These are phyloP conservation scores for Cladorhizidae sp. DNA, from an alignment of 37 sponge, comb jelly and placozoan genomes.

Conservation along the genomic window DNA sequence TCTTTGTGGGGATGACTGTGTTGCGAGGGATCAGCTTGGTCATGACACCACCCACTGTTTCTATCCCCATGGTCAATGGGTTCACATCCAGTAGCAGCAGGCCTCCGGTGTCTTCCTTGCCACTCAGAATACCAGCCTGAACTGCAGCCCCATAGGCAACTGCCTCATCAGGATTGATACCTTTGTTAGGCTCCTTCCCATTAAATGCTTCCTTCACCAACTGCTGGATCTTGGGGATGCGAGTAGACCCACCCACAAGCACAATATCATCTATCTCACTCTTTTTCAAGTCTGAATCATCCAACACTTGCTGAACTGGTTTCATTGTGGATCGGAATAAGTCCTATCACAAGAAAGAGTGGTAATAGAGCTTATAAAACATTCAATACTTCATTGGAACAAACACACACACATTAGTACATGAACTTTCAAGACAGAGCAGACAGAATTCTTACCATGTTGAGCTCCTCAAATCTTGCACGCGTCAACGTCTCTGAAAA, in stretches of 20 bases:
- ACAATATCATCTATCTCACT: constrained; percentile 95
- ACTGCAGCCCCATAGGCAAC: constrained; percentile 99
- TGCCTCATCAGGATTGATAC: constrained; percentile 99
- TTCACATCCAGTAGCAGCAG: constrained; percentile 95
- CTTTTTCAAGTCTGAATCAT: constrained; percentile 89
- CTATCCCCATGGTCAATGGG: constrained; percentile 98
- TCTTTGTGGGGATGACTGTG: constrained; percentile 99
- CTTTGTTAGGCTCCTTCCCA: constrained; percentile 93
- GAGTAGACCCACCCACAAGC: constrained; percentile 97
- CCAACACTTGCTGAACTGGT: constrained; percentile 92
- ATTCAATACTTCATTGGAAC: too few species aligned
- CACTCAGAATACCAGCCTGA: constrained; percentile 96
- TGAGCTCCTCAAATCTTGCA: constrained; percentile 98
- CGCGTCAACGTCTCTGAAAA: constrained; percentile 99
- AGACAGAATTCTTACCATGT: constrained; percentile 76
- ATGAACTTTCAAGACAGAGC: not conserved
- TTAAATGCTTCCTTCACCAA: constrained; percentile 97
- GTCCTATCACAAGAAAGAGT: constrained; percentile 41
- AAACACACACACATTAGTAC: not conserved
- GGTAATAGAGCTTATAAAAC: not conserved
- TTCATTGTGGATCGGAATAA: constrained; percentile 95
- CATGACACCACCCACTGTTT: constrained; percentile 99
- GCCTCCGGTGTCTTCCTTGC: constrained; percentile 77
- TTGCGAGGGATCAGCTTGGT: constrained; percentile 96
- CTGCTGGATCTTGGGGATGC: constrained; percentile 98